These are phyloP conservation scores for Salvelinus namaycush DNA, from an alignment of 2,113 vertebrate genomes.

Conservation along the genomic window DNA sequence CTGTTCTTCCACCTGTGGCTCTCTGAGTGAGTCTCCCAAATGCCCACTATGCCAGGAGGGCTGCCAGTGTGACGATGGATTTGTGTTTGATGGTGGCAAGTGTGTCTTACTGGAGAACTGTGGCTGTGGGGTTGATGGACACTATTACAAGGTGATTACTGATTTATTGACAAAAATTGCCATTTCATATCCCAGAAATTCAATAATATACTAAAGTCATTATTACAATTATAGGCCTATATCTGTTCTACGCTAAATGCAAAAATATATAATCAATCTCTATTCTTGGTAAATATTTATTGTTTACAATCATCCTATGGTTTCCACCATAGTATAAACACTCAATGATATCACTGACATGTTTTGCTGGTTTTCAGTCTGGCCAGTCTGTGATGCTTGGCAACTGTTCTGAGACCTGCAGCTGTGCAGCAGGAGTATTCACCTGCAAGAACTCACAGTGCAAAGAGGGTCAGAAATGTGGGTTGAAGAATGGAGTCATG, in stretches of 20 bases:
- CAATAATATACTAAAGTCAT: no score
- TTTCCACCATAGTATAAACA: no score
- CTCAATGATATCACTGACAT: no score
- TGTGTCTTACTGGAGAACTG: slow-evolving; percentile 56
- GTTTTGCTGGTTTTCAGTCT: slow-evolving; percentile 5
- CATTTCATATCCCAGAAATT: no score
- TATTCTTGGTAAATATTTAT: no score
- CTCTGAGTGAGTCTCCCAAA: slow-evolving; percentile 27
- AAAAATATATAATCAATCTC: no score
- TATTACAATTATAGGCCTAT: no score
- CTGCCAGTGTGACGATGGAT: slow-evolving; percentile 63
- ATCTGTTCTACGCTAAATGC: no score
- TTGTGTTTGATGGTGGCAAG: slow-evolving; percentile 49
- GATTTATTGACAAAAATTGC: no score
- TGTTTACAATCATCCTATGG: no score
- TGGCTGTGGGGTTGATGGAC: slow-evolving; percentile 52
- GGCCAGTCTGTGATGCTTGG: background rate
- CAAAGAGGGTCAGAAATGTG: background rate
- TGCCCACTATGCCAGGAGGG: slow-evolving; percentile 68
- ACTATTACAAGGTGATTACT: slow-evolving; percentile 49
- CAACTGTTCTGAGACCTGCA: slow-evolving; percentile 5
- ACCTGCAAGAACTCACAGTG: slow-evolving; percentile 1
- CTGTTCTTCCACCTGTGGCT: slow-evolving; percentile 57
- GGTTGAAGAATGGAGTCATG: slow-evolving; percentile 2
- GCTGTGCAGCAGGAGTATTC: background rate